A percentile compares a stretch with the other conserved stretches of the same genome.
phyloP scores from a whole-genome alignment of 2,113 vertebrate genomes.

The Cercopithecus mona region DNA sequence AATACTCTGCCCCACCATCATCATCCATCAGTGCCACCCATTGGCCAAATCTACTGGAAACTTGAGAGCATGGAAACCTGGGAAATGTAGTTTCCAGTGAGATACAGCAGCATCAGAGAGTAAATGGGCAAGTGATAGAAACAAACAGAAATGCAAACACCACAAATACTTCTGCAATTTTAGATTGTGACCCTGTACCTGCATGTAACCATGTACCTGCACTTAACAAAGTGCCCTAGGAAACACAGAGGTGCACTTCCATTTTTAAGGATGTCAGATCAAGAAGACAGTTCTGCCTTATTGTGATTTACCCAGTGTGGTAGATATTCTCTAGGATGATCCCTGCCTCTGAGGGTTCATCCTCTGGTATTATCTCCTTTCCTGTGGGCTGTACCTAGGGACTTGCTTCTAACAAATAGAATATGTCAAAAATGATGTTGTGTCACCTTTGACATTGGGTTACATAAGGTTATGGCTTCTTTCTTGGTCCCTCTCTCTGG shows the following conservation, averaged over 20 bases:
- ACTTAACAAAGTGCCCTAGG: not conserved
- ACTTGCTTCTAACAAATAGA: not conserved
- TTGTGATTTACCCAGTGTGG: not conserved
- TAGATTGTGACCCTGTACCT: not conserved
- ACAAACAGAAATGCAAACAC: not conserved
- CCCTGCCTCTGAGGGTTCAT: not conserved
- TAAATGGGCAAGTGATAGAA: not conserved
- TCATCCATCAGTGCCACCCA: not conserved
- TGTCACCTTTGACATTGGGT: not conserved
- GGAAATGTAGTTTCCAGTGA: not conserved
- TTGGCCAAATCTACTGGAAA: not conserved
- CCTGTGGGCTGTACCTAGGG: not conserved
- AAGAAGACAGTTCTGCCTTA: not conserved
- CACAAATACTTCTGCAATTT: not conserved
- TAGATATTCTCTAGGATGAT: not conserved
- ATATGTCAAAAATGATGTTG: not conserved
- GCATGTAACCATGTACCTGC: not conserved
- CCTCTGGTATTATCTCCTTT: not conserved
- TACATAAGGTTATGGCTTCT: not conserved
- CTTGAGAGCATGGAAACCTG: not conserved
- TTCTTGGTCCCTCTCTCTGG: not conserved
- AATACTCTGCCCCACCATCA: too few species aligned
- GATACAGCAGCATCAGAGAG: not conserved
- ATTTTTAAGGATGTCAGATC: not conserved
- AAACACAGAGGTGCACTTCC: not conserved